These are phyloP conservation scores for Pteruthius melanotis DNA, from an alignment of 2,113 vertebrate genomes.

Conservation along the genomic window DNA sequence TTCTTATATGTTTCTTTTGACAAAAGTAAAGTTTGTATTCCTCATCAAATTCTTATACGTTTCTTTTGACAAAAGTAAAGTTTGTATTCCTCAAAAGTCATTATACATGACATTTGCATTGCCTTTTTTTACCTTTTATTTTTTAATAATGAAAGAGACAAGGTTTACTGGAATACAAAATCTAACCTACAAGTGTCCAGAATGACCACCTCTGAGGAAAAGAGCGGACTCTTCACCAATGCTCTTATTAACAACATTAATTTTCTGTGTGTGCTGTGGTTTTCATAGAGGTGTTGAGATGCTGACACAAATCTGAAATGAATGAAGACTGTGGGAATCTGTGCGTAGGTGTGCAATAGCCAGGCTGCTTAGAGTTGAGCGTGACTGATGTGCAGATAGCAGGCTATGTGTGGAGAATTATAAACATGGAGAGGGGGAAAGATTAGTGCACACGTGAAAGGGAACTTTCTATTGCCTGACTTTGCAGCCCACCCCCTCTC, in stretches of 20 bases:
- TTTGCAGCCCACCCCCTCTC: background rate
- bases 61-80: background rate
- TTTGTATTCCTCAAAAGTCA: background rate
- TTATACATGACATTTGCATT: background rate
- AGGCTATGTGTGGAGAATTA: constrained; percentile 43
- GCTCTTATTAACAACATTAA: background rate
- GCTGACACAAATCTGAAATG: constrained; percentile 6
- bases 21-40: background rate
- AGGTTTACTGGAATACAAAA: background rate
- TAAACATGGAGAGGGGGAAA: background rate
- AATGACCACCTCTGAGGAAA: background rate
- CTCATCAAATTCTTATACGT: background rate
- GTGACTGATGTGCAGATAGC: constrained; percentile 60
- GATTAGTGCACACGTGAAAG: background rate
- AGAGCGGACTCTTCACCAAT: background rate
- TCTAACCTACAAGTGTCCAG: background rate
- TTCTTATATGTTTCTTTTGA: background rate
- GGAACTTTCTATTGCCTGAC: background rate
- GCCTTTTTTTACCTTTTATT: background rate
- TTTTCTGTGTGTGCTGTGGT: background rate
- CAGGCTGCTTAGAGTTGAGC: constrained; percentile 29
- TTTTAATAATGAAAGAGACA: background rate
- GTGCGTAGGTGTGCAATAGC: constrained; percentile 51
- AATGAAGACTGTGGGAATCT: constrained; percentile 30
- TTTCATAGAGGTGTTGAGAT: background rate